phyloP scores from a whole-genome alignment of 1,140 invertebrate genomes.

The Hydropsyche tenuis region DNA sequence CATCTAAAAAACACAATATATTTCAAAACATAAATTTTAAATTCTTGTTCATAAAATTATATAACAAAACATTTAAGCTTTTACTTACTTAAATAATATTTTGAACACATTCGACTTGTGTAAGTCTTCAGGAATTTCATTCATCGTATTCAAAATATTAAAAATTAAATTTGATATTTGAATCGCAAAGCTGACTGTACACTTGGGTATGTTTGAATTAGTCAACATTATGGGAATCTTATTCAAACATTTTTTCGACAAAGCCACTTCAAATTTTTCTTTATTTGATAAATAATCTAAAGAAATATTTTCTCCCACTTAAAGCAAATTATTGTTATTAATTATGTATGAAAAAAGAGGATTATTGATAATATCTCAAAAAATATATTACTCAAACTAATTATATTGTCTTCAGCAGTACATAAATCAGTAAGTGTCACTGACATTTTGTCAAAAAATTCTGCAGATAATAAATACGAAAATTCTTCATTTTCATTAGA shows the following conservation, averaged over 20 bases:
- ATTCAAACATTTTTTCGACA: constrained; percentile 39
- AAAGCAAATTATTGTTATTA: constrained; percentile 21
- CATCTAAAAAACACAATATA: constrained; percentile 43
- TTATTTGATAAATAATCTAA: constrained; percentile 37
- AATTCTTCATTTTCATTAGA: not conserved
- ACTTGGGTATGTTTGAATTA: constrained; percentile 33
- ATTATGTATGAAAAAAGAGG: not conserved
- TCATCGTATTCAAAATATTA: constrained; percentile 36
- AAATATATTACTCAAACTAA: constrained; percentile 23
- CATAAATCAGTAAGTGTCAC: constrained; percentile 38
- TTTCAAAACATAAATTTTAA: too few relatives aligned
- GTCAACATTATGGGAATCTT: constrained; percentile 37
- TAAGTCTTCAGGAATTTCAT: constrained; percentile 37
- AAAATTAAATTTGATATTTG: constrained; percentile 42
- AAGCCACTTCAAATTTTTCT: constrained; percentile 42
- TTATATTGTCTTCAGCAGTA: constrained; percentile 38
- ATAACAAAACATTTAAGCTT: too few relatives aligned
- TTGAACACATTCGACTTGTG: constrained; percentile 38
- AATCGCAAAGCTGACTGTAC: constrained; percentile 37
- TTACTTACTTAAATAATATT: constrained; percentile 46
- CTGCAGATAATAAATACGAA: not conserved
- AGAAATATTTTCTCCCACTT: constrained; percentile 43
- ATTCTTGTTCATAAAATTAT: too few relatives aligned
- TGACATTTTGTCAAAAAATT: constrained; percentile 39
- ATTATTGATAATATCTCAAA: constrained; percentile 1